Evolutionary conservation across 92 coral and sea anemone genomes (phyloP).

Genomic region (Virgularia gustaviana): DNA sequence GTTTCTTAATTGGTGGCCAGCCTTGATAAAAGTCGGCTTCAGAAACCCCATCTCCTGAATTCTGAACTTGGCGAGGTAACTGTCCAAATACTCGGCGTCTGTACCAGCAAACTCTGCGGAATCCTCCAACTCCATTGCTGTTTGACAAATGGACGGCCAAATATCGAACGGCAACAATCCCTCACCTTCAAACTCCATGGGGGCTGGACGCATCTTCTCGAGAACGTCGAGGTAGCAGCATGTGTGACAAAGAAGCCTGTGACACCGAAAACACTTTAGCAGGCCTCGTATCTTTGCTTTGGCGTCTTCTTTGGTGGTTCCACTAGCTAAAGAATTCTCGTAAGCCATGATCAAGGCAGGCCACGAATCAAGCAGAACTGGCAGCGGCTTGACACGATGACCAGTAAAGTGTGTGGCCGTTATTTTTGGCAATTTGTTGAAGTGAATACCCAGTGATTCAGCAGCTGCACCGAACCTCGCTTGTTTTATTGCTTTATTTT

Average conservation of each 20-base stretch:
- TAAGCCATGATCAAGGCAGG: slow-evolving; percentile 14
- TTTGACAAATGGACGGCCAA: too few relatives aligned
- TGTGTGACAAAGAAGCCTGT: not conserved
- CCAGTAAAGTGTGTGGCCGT: slow-evolving; percentile 1
- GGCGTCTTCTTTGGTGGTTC: not conserved
- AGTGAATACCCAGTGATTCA: too few relatives aligned
- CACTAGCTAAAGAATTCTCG: not conserved
- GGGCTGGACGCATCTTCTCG: too few relatives aligned
- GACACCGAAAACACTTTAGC: not conserved
- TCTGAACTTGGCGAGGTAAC: slow-evolving; percentile 12
- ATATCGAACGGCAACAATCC: not conserved
- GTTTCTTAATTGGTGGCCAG: too few relatives aligned
- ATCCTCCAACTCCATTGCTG: too few relatives aligned
- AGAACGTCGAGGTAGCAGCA: not conserved
- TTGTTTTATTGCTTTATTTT: not conserved
- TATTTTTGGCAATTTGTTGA: too few relatives aligned
- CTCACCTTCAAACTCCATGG: not conserved
- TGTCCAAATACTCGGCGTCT: slow-evolving; percentile 7
- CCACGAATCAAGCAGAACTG: not conserved
- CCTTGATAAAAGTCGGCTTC: too few relatives aligned
- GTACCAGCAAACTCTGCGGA: too few relatives aligned
- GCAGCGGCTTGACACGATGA: not conserved
- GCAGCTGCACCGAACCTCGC: not conserved
- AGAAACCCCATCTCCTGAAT: too few relatives aligned
- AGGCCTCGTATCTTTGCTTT: too few relatives aligned